Base-by-base conservation (phyloP, 2,113 vertebrate species). In the Bungarus multicinctus region DNA sequence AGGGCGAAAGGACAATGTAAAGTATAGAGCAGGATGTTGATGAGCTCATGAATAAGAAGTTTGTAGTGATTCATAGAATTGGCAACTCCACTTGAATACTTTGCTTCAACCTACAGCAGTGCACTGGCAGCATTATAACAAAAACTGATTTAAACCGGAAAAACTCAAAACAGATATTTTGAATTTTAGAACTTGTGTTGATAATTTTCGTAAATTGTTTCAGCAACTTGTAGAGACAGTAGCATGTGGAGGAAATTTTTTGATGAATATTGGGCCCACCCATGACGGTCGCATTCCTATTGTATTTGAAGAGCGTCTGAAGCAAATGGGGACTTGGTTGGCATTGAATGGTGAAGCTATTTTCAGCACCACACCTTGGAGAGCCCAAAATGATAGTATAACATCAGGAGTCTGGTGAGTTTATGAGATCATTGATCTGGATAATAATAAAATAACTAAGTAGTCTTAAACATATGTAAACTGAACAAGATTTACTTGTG, bases 191-290 rank as follows among this genome's bases (percentile, higher is more conserved):
- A 89, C 90, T n/a, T 58, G 27, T 64, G 58, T 90, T 91, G n/a
- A 0, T 89, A 89, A 91, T 92, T 10, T 55, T 85, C 16, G 55
- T 93, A 91, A 95, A 96, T 94, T 92, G 69, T 94, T 93, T 94
- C 94, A 98, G 98, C 94, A 97, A 98, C 96, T 99, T 64, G 98
- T 98, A 69, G 98, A 99, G 97, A 99, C 99, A 0, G 99, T 99
- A 85, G 98, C 99, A 4, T 99, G 98, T 74, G 99, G 99, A 50
- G 99, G 99, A 91, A 99, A 99, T 95, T 97, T 99, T 92, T 95
- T 99, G 96, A 95, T 99, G 98, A 99, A 99, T 85, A 93, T 99
- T 0, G 99, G 99, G 0, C 99, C 99, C 87, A 99, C 98, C 2
- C 97, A 97, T 0, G 99, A 99, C 0, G 99, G 99, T 2, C 97